Evolutionary conservation across 2,113 vertebrate species (phyloP).

Genomic region (Rhombomys opimus): DNA sequence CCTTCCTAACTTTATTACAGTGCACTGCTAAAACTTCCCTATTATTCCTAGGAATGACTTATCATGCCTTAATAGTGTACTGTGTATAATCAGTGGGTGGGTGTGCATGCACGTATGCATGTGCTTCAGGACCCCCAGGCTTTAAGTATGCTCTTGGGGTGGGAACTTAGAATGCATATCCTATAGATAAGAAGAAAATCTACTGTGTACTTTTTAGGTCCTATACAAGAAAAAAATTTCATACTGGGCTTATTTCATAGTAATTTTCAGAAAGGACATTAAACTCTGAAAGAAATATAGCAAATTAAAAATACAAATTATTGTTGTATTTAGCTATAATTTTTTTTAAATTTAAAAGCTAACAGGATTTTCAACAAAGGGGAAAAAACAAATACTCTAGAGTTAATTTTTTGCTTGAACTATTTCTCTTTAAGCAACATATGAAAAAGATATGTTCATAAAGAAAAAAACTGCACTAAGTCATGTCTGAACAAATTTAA

Average conservation of each 20-base stretch:
- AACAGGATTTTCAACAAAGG: constrained; percentile 5
- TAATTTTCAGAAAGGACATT: constrained; percentile 2
- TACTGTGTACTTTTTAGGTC: not conserved
- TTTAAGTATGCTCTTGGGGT: not conserved
- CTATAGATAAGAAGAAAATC: too few relatives aligned
- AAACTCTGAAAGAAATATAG: constrained; percentile 23
- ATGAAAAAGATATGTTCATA: not conserved
- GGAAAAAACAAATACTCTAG: not conserved
- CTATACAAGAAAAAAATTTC: constrained; percentile 31
- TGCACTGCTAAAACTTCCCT: not conserved
- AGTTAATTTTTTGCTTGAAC: not conserved
- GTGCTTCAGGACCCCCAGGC: not conserved
- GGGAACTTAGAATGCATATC: not conserved
- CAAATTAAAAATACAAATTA: not conserved
- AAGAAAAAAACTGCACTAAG: not conserved
- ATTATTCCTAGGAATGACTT: not conserved
- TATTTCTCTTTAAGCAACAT: constrained; percentile 14
- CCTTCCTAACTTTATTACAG: not conserved
- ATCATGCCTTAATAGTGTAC: not conserved
- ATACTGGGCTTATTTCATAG: not conserved
- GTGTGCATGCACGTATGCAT: not conserved
- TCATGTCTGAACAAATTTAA: not conserved
- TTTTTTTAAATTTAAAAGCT: not conserved
- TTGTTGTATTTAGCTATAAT: not conserved
- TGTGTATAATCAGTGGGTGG: not conserved